phyloP scores from a whole-genome alignment of 2,888 invertebrate species.

The Cosmorhoe ocellata region DNA sequence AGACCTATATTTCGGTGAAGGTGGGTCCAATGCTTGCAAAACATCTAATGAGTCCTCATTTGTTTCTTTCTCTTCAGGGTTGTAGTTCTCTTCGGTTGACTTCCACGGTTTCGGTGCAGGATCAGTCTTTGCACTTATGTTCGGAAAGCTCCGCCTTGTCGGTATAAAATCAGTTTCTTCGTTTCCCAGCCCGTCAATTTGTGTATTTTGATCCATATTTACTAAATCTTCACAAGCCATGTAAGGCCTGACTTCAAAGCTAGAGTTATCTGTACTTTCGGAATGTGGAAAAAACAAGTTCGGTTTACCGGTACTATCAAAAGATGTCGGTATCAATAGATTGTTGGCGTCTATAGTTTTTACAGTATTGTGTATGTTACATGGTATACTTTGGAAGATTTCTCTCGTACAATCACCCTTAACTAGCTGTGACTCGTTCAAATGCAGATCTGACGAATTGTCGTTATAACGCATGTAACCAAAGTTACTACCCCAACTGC shows the following conservation, averaged over 20 bases:
- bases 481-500: slow-evolving; percentile 84
- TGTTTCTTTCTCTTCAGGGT: slow-evolving; percentile 42
- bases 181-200: slow-evolving; percentile 68
- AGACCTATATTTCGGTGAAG: slow-evolving; percentile 59
- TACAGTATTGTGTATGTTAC: slow-evolving; percentile 37
- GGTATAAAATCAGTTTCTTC: slow-evolving; percentile 63
- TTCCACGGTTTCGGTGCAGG: slow-evolving; percentile 67
- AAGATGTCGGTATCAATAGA: slow-evolving; percentile 36
- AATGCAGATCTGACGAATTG: slow-evolving; percentile 69
- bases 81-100: slow-evolving; percentile 68
- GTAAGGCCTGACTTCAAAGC: slow-evolving; percentile 80
- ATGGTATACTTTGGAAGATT: slow-evolving; percentile 55
- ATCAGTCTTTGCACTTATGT: slow-evolving; percentile 78
- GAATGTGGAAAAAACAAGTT: slow-evolving; percentile 76
- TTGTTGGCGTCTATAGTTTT: slow-evolving; percentile 33
- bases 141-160: slow-evolving; percentile 86
- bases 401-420: slow-evolving; percentile 71
- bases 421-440: slow-evolving; percentile 47
- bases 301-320: slow-evolving; percentile 24
- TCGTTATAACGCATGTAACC: slow-evolving; percentile 87
- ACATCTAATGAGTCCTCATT: slow-evolving; percentile 49
- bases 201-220: slow-evolving; percentile 84
- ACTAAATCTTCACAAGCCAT: slow-evolving; percentile 87
- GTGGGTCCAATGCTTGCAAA: slow-evolving; percentile 65
- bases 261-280: slow-evolving; percentile 83